Conservation (phyloP, 1,140 invertebrate species). For the Leptoteleia sp. region DNA sequence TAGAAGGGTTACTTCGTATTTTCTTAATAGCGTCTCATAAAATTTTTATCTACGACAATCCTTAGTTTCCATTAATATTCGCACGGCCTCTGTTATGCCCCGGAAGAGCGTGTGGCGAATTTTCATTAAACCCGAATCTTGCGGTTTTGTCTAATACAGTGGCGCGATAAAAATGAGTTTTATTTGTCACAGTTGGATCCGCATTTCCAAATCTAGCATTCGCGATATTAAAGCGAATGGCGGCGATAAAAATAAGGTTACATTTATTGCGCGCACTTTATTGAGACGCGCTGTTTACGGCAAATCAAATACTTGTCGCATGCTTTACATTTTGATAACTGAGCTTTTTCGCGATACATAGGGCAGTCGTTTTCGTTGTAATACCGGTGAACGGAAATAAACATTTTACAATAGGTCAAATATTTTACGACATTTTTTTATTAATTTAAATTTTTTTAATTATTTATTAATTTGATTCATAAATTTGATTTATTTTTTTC, state of each 20-base stretch:
- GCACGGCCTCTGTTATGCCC: constrained; percentile 10
- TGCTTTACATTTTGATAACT: constrained; percentile 25
- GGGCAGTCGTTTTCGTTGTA: too few relatives aligned
- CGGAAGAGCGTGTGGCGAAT: constrained; percentile 24
- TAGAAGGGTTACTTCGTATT: neutral
- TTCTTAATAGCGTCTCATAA: constrained; percentile 6
- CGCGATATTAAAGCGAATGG: constrained; percentile 41
- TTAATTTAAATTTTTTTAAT: too few relatives aligned
- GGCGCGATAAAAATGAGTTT: constrained; percentile 51
- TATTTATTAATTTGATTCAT: too few relatives aligned
- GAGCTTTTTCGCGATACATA: too few relatives aligned
- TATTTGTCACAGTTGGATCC: constrained; percentile 48
- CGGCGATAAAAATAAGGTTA: constrained; percentile 31
- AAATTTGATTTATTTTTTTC: too few relatives aligned
- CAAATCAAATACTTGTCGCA: constrained; percentile 29
- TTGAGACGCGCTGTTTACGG: constrained; percentile 26
- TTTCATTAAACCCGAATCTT: constrained; percentile 50
- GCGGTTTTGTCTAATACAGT: constrained; percentile 10
- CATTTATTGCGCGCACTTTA: constrained; percentile 41
- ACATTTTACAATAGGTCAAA: too few relatives aligned
- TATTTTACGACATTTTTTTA: too few relatives aligned
- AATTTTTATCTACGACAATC: constrained; percentile 31
- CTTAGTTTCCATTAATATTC: constrained; percentile 30
- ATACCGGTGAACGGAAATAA: too few relatives aligned
- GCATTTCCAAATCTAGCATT: constrained; percentile 12